Conservation (phyloP, 2,113 vertebrate species). For the Paradoxurus hermaphroditus region DNA sequence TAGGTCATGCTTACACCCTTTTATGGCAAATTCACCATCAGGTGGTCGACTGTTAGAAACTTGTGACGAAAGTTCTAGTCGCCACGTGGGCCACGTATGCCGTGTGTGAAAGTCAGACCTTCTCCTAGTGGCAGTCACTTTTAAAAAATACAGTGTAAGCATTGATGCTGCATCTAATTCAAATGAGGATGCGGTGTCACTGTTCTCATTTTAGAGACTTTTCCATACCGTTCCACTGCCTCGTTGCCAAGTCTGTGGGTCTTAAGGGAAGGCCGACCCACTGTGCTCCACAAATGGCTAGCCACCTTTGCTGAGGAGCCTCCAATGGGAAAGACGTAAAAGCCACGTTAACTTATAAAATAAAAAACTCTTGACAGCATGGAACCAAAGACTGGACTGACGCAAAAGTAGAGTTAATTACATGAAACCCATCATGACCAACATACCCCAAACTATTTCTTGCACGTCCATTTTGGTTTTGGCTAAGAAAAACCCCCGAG, state of each 20-base stretch:
- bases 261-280: background rate
- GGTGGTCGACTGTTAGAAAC: background rate
- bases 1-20: background rate
- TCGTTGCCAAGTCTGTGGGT: background rate
- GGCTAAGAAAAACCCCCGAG: background rate
- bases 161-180: background rate
- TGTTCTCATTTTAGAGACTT: background rate
- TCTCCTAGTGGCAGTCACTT: background rate
- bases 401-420: conserved; percentile 52
- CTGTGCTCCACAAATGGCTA: background rate
- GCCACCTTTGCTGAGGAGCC: background rate
- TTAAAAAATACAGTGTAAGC: background rate
- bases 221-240: background rate
- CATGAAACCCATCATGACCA: background rate
- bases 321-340: conserved; percentile 10
- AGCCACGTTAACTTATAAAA: background rate
- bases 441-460: conserved; percentile 52
- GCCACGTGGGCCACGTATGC: background rate
- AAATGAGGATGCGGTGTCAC: background rate
- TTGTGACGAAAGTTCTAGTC: background rate
- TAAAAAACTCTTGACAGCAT: background rate
- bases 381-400: background rate
- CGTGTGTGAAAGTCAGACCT: background rate
- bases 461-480: background rate
- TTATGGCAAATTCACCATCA: background rate